Base-by-base conservation (phyloP, 2,113 vertebrate genomes). In the Cervus canadensis region DNA sequence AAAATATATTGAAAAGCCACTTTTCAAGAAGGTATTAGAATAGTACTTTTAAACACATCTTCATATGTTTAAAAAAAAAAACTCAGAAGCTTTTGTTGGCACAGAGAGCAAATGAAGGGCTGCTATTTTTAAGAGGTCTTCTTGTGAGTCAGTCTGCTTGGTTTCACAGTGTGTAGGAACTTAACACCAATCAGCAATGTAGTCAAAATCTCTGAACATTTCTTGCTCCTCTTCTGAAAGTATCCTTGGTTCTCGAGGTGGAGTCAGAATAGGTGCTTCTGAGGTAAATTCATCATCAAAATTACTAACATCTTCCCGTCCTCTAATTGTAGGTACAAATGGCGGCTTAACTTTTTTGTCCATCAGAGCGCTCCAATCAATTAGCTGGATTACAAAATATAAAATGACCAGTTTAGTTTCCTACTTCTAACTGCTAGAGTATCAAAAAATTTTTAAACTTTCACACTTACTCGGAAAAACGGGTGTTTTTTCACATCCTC, bases 201-300 rank as follows among this genome's bases (percentile, higher is more conserved):
- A 99, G 98, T 99, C 99, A 98, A 99, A 99, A 99, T 99, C 99
- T 97, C 98, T 99, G 98, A 99, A 99, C 99, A 99, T 99, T 98
- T 99, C 99, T 98, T 99, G 99, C 97, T 99, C 99, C 87, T 99
- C 99, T 84, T 99, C 99, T 50, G 98, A 99, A 97, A 99, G 99
- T 99, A 99, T 98, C 99, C 99, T 98, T 71, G 99, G 99, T 98
- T 99, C 99, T 97, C 99, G 99, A 90, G 99, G 99, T 64, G 99
- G 99, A 97, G 99, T 99, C 97, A 99, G 99, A 98, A 99, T 99
- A 48, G 99, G 99, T 92, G 99, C 99, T 99, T 99, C 99, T 95
- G 99, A 99, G 99, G 99, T 99, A 99, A 99, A 99, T 99, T 99
- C 99, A 33, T 99, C 99, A 81, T 99, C 99, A 50, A 99, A 99